A percentile compares a stretch with the other conserved stretches of the same genome.
These are phyloP conservation scores for Prorops nasuta DNA, from an alignment of 1,140 invertebrate genomes.

Conservation along the genomic window DNA sequence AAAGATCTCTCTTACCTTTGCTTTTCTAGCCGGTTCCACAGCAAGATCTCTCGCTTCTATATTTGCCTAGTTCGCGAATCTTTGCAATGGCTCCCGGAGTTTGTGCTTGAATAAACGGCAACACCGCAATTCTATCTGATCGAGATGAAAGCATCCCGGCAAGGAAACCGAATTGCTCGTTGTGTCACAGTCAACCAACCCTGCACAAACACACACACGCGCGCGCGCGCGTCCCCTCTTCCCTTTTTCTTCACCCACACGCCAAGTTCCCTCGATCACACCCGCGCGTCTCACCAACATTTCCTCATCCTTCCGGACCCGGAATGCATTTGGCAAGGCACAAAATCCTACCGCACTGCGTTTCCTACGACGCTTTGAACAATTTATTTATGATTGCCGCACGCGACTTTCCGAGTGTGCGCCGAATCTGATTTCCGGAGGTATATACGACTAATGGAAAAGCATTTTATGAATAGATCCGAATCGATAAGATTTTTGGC, in stretches of 20 bases:
- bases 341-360: constrained; percentile 42
- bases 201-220: no score
- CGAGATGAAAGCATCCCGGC: constrained; percentile 12
- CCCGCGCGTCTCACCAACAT: constrained; percentile 1
- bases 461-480: constrained; percentile 2
- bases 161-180: constrained; percentile 9
- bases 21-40: no score
- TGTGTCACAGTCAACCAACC: no score
- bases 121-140: constrained; percentile 8
- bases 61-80: background rate
- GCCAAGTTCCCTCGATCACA: no score
- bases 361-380: constrained; percentile 29
- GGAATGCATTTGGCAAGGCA: constrained; percentile 39
- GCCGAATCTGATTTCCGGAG: constrained; percentile 7
- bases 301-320: background rate
- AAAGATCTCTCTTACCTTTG: no score
- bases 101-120: no score
- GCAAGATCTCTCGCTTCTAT: background rate
- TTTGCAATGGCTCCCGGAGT: background rate
- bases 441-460: background rate
- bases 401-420: constrained; percentile 9
- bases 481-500: constrained; percentile 7
- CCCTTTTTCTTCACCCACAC: no score
- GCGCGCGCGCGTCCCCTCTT: no score
- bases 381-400: constrained; percentile 42